Base-by-base conservation (phyloP, 2,113 vertebrate species). In the Martes martes region DNA sequence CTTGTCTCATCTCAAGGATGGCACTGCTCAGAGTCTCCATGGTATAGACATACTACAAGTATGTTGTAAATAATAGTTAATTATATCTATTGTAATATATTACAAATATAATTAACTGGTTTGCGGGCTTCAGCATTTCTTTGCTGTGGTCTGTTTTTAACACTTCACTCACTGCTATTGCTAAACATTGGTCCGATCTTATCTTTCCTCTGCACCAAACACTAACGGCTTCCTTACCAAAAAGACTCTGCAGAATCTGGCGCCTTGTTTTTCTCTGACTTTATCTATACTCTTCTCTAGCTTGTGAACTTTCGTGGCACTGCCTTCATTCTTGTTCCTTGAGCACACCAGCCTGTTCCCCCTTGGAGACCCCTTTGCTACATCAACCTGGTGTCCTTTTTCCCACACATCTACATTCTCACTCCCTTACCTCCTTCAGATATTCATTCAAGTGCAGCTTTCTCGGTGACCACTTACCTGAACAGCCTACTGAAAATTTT, bases 371-470 rank as follows among this genome's bases (percentile, higher is more conserved):
- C 21, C 47, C 28, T 36, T 33, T 11, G 6, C 39, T 42, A 19
- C 1, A 0, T 18, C 26, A 79, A 81, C 36, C 36, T 28, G 16
- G 2, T 4, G 1, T 2, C 33, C 45, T 36, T 10, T 21, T 63
- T 21, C 14, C 6, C 1, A 7, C 18, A 0, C 7, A 0, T 13
- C 3, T 28, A 0, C 28, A 8, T 0, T 28, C 33, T 87, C 6
- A 14, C 15, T 81, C 36, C 2, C 7, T 24, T 36, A 5, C 11
- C n/a, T 59, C 19, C 31, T 50, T 52, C 11, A 4, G 13, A 7
- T 47, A 14, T 71, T 89, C 21, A n/a, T 21, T 36, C 8, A 21
- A 16, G 28, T 11, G 36, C 42, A 21, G 2, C 15, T 79, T 95
- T 89, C 92, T 89, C 13, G 3, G 8, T 24, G 18, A 69, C 0